A percentile compares a stretch with the other conserved stretches of the same genome.
These are phyloP conservation scores for Pachliopta kotzebuea DNA, from an alignment of 2,888 invertebrate species.

Conservation along the genomic window DNA sequence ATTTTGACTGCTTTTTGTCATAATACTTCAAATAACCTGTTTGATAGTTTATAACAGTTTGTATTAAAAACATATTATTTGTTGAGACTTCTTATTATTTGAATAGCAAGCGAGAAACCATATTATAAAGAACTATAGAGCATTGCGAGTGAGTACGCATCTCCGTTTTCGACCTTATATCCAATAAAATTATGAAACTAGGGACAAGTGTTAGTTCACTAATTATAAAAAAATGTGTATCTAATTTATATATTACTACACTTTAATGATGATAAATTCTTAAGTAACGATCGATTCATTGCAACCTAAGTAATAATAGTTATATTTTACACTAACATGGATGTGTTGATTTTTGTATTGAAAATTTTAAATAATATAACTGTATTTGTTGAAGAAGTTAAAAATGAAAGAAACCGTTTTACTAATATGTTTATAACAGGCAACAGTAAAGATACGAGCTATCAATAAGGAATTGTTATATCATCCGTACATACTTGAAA, in stretches of 20 bases:
- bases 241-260: not conserved
- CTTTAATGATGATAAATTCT: too few relatives aligned
- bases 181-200: not conserved
- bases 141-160: not conserved
- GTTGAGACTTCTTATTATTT: too few relatives aligned
- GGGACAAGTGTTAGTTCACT: not conserved
- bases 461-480: constrained; percentile 8
- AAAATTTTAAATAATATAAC: not conserved
- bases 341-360: not conserved
- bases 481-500: not conserved
- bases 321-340: not conserved
- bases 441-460: not conserved
- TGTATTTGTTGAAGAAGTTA: not conserved
- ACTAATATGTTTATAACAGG: not conserved
- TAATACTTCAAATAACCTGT: too few relatives aligned
- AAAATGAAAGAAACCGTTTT: not conserved
- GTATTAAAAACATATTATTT: too few relatives aligned
- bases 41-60: too few relatives aligned
- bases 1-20: too few relatives aligned
- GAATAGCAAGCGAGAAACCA: too few relatives aligned
- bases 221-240: not conserved
- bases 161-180: not conserved
- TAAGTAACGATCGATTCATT: too few relatives aligned
- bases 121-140: too few relatives aligned
- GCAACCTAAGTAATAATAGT: too few relatives aligned